Conservation (phyloP, 2,113 vertebrate genomes). For the Corythornis madagascariensis region DNA sequence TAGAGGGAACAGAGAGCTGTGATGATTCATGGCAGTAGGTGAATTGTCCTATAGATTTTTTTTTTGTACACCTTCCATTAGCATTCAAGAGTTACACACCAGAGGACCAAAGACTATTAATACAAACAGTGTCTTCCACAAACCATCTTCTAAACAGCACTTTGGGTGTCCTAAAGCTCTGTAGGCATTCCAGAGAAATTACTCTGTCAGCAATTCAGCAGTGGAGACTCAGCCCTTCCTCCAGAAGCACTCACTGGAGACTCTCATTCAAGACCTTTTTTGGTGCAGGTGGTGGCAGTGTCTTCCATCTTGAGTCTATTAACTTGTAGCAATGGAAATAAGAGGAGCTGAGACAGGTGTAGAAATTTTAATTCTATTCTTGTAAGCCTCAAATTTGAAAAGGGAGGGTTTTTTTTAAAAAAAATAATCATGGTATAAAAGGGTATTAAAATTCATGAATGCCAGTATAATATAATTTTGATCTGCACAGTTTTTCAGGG, state of each 20-base stretch:
- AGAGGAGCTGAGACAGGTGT: slow-evolving; percentile 2
- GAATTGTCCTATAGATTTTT: neutral
- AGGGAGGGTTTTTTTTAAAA: neutral
- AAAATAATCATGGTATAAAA: slow-evolving; percentile 27
- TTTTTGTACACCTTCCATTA: slow-evolving; percentile 11
- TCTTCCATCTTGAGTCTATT: slow-evolving; percentile 19
- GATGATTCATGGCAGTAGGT: slow-evolving; percentile 4
- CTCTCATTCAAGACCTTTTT: neutral
- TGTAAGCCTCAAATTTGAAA: slow-evolving; percentile 52
- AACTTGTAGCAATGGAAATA: slow-evolving; percentile 37
- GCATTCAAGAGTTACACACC: slow-evolving; percentile 21
- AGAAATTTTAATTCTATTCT: slow-evolving; percentile 40
- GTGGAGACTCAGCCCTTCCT: neutral
- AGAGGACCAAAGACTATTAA: slow-evolving; percentile 16
- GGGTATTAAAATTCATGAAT: slow-evolving; percentile 59
- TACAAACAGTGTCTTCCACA: neutral
- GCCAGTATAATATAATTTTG: slow-evolving; percentile 15
- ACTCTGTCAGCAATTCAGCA: neutral
- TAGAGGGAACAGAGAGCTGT: slow-evolving; percentile 8
- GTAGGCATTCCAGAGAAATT: slow-evolving; percentile 17
- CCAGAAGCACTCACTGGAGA: slow-evolving; percentile 27
- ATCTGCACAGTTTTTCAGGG: slow-evolving; percentile 50
- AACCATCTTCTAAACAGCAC: slow-evolving; percentile 21
- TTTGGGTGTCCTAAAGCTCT: slow-evolving; percentile 45
- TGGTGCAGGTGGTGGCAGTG: slow-evolving; percentile 35